Evolutionary conservation across 2,888 invertebrate species (phyloP), one percentile per base, ranked within the genome.

Genomic region (Oligia fasciuncula): DNA sequence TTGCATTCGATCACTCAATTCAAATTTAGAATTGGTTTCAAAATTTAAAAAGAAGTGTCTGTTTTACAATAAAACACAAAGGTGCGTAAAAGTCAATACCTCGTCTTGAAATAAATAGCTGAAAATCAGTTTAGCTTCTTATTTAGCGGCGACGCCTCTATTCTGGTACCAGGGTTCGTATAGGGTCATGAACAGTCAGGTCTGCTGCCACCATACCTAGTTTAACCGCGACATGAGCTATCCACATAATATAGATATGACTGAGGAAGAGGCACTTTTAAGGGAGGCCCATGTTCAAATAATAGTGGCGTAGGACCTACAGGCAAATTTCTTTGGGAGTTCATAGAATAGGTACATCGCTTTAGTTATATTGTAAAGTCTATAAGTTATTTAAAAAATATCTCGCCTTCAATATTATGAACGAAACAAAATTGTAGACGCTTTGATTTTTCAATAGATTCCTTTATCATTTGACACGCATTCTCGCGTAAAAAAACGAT

Each of bases 391-490:
- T 19, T 11, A n/a, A 3, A 17, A 49, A 51, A 57, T 29, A 49
- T 40, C 29, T 54, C 19, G 5, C 23, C 5, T 29, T 54, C n/a
- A 60, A 60, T n/a, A 77, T 35, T 66, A 76, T 17, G 49, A 62
- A 68, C 9, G 35, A 67, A 62, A 62, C 8, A 68, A 63, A 54
- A 60, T 19, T 43, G 2, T 40, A n/a, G 19, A 40, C 11, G 19
- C 40, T 65, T 35, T 19, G 35, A 65, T 43, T 1, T 68, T 62
- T 35, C 66, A 77, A 54, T 35, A 35, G 19, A 54, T 67, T 76
- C 8, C 0, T 66, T 79, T 67, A 23, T 81, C 29, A 40, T 77
- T 77, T 77, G 77, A 76, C 29, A 73, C 65, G 54, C 63, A 65
- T 65, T 51, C 43, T 74, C 35, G 49, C 68, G 68, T 67, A 14